Percentiles rank a stretch among this genome's conserved stretches.
phyloP scores from a whole-genome alignment of 2,888 invertebrate genomes.

The Amblyteles armatorius region DNA sequence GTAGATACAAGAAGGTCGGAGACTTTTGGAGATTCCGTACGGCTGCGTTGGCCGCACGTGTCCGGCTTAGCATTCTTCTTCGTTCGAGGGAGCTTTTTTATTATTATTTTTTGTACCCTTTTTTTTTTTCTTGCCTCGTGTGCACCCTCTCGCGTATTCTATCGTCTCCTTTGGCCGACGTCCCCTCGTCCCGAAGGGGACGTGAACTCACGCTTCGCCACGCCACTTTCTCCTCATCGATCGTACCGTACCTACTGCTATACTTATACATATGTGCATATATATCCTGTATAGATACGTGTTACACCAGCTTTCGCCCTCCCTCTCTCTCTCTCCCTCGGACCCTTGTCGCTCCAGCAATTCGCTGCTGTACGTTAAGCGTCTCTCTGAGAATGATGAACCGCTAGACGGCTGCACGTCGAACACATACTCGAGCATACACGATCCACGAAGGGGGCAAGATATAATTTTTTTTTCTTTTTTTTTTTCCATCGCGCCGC shows the following conservation, averaged over 20 bases:
- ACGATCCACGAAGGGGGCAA: constrained; percentile 4
- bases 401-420: constrained; percentile 33
- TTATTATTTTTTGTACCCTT: constrained; percentile 14
- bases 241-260: constrained; percentile 47
- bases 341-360: constrained; percentile 42
- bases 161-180: constrained; percentile 54
- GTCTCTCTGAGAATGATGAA: constrained; percentile 32
- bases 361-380: constrained; percentile 33
- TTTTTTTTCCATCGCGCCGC: constrained; percentile 1
- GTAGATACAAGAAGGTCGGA: neutral
- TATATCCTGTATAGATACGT: constrained; percentile 8
- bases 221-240: constrained; percentile 67
- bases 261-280: constrained; percentile 6
- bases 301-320: constrained; percentile 28
- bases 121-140: constrained; percentile 42
- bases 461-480: neutral
- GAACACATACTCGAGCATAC: constrained; percentile 34
- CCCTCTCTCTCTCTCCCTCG: neutral
- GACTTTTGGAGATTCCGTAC: constrained; percentile 46
- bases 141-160: constrained; percentile 46
- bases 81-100: constrained; percentile 51
- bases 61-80: constrained; percentile 53
- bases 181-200: constrained; percentile 58
- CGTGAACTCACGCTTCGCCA: constrained; percentile 64
- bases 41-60: constrained; percentile 33